Evolutionary conservation across 1,140 invertebrate species (phyloP).

Genomic region (Lasioglossum albipes): DNA sequence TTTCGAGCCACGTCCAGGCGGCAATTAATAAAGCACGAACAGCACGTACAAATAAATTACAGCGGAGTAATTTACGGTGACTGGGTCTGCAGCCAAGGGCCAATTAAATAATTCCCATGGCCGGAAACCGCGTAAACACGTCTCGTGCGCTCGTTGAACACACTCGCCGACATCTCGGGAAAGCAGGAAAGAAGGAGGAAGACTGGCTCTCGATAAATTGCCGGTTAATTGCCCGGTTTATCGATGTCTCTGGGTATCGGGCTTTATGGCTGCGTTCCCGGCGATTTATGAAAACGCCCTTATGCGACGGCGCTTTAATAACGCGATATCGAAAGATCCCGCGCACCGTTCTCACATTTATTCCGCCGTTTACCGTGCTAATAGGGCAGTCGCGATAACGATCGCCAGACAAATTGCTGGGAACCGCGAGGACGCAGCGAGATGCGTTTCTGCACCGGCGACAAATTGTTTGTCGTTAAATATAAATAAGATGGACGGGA

Average conservation of each 20-base stretch:
- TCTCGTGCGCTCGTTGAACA: too few species aligned
- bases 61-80: too few species aligned
- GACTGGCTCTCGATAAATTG: background rate
- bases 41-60: too few species aligned
- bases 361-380: background rate
- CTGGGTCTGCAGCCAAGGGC: too few species aligned
- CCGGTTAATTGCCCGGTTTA: conserved; percentile 19
- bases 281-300: background rate
- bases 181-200: background rate
- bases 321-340: conserved; percentile 8
- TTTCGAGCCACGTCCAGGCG: too few species aligned
- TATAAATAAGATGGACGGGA: too few species aligned
- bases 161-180: background rate
- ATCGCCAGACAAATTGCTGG: background rate
- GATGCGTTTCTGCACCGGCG: background rate
- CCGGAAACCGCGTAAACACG: too few species aligned
- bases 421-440: background rate
- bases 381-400: background rate
- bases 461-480: background rate
- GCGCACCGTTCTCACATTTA: background rate
- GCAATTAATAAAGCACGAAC: too few species aligned
- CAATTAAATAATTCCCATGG: too few species aligned
- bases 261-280: background rate
- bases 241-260: background rate
- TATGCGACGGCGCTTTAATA: background rate